Evolutionary conservation across 2,113 vertebrate species (phyloP).

Genomic region (Gavia stellata): DNA sequence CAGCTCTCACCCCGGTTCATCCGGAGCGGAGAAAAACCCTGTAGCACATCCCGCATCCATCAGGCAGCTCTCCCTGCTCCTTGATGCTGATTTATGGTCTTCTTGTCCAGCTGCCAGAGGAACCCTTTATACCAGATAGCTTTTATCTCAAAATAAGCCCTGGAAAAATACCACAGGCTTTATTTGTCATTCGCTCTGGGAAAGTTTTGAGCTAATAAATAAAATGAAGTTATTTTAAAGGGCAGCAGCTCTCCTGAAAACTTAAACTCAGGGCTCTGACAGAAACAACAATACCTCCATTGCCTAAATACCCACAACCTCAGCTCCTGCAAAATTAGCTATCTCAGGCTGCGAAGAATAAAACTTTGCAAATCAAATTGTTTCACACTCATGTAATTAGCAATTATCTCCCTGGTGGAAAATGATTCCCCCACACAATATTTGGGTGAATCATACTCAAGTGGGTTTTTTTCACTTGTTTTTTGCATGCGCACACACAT

Average conservation of each 20-base stretch:
- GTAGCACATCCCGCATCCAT: background rate
- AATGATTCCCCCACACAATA: background rate
- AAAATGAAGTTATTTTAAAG: slow-evolving; percentile 62
- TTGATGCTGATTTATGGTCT: background rate
- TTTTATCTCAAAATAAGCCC: slow-evolving; percentile 55
- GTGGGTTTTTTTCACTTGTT: background rate
- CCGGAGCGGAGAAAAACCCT: background rate
- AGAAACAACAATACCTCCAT: background rate
- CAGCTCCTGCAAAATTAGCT: background rate
- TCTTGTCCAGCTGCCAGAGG: slow-evolving; percentile 21
- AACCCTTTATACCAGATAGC: slow-evolving; percentile 27
- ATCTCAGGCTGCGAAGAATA: background rate
- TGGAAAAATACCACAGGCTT: slow-evolving; percentile 43
- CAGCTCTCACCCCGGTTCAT: background rate
- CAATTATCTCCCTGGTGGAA: background rate
- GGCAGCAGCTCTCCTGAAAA: slow-evolving; percentile 29
- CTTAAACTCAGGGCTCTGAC: slow-evolving; percentile 22
- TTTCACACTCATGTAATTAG: slow-evolving; percentile 37
- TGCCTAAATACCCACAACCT: background rate
- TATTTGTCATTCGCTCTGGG: slow-evolving; percentile 64
- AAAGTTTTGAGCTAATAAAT: slow-evolving; percentile 63
- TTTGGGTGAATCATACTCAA: slow-evolving; percentile 16
- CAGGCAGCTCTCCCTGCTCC: background rate
- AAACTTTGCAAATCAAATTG: slow-evolving; percentile 32
- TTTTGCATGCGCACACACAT: background rate